Conservation (phyloP, 2,888 invertebrate species). For the Drosophila siamana region DNA sequence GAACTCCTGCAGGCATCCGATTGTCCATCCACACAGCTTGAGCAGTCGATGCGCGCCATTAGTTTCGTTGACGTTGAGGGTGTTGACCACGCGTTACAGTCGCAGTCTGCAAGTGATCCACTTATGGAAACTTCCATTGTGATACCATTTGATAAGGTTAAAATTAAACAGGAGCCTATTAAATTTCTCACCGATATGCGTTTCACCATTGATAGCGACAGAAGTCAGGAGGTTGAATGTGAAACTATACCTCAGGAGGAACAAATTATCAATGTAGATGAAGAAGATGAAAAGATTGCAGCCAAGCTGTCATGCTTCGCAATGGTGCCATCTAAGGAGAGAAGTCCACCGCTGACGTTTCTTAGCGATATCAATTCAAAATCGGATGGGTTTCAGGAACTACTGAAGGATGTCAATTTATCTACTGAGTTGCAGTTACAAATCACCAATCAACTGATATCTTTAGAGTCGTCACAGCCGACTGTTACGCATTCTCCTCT, state of each 20-base stretch:
- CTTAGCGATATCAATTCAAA: neutral
- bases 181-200: slow-evolving; percentile 51
- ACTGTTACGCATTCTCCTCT: neutral
- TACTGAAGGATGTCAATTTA: neutral
- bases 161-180: slow-evolving; percentile 54
- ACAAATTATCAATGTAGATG: slow-evolving; percentile 48
- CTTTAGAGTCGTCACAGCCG: neutral
- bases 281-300: slow-evolving; percentile 4
- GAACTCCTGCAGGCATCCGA: neutral
- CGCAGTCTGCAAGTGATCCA: slow-evolving; percentile 43
- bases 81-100: slow-evolving; percentile 31
- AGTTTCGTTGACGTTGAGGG: slow-evolving; percentile 54
- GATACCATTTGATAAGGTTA: neutral
- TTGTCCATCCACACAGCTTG: slow-evolving; percentile 51
- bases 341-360: neutral
- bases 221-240: slow-evolving; percentile 32
- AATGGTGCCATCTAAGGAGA: neutral
- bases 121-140: slow-evolving; percentile 23
- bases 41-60: neutral
- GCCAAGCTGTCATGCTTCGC: slow-evolving; percentile 43
- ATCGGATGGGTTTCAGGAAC: neutral
- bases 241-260: slow-evolving; percentile 46
- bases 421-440: neutral
- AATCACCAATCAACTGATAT: neutral
- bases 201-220: slow-evolving; percentile 25